Evolutionary conservation across 2,888 invertebrate genomes (phyloP), one percentile per base, ranked within the genome.

Genomic region (Aromia moschata): DNA sequence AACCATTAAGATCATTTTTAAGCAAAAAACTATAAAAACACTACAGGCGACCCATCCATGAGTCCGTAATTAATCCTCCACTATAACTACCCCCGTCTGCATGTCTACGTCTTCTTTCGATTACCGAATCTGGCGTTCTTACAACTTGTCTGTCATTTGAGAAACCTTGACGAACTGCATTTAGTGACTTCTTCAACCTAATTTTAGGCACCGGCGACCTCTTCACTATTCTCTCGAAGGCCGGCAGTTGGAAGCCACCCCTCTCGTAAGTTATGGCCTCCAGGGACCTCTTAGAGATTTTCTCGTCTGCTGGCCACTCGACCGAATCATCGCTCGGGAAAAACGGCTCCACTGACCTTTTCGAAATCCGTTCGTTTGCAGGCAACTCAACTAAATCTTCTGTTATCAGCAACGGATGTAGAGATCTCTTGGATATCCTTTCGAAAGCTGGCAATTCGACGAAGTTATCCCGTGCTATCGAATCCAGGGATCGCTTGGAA

Each of bases 11-110:
- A 41, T 31, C 31, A 52, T 41, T 16, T 25, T 25, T 25, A 7
- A 5, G 7, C 7, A 3, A 25, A 33, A 11, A 10, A 33, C 2
- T 11, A 33, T 33, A 33, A 10, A 33, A 33, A 3, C 11, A 25
- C 31, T 52, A 52, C 41, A 52, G 14, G 15, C 52, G 59, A 1
- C 55, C 59, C 45, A 59, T 55, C 59, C 59, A 54, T 1, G 43
- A 25, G 20, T 54, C 44, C 7, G 45, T 30, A 12, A 3, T 25
- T 20, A 43, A 2, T n/a, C 55, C 55, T 31, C 54, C 49, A 12
- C 40, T 17, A 7, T 43, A 59, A 25, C 18, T 47, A 1, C 12
- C 47, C 10, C 17, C 47, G 9, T 41, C 17, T 11, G 30, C 20
- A 49, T 33, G 43, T 41, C 41, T 47, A 44, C 43, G 37, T 57